Percentiles rank a stretch among this genome's conserved stretches.
These are phyloP conservation scores for Shargacucullia verbasci DNA, from an alignment of 2,888 invertebrate genomes.

Conservation along the genomic window DNA sequence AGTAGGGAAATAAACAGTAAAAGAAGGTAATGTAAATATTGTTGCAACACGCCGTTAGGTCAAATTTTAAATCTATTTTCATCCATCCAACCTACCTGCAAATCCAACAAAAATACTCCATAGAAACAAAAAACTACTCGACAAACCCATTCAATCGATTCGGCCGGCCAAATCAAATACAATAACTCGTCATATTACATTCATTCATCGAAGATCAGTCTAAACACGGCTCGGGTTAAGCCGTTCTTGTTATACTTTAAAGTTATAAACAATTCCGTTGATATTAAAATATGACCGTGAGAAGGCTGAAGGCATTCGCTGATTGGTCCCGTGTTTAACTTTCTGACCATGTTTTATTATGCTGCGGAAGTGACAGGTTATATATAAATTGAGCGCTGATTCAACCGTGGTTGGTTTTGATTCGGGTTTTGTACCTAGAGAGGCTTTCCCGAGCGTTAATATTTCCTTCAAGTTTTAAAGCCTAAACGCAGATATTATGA, in stretches of 20 bases:
- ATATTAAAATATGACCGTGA: slow-evolving; percentile 83
- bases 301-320: slow-evolving; percentile 60
- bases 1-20: too few relatives aligned
- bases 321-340: slow-evolving; percentile 60
- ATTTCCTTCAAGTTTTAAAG: too few relatives aligned
- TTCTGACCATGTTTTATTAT: slow-evolving; percentile 65
- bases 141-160: slow-evolving; percentile 47
- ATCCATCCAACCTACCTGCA: not conserved
- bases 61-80: too few relatives aligned
- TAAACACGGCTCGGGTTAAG: slow-evolving; percentile 79
- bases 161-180: slow-evolving; percentile 49
- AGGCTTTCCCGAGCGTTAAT: too few relatives aligned
- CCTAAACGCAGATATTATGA: too few relatives aligned
- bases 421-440: too few relatives aligned
- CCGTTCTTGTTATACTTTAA: slow-evolving; percentile 73
- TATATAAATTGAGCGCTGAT: slow-evolving; percentile 53
- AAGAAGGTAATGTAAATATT: too few relatives aligned
- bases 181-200: slow-evolving; percentile 68
- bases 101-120: not conserved
- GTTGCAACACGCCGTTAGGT: too few relatives aligned
- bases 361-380: slow-evolving; percentile 60
- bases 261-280: slow-evolving; percentile 77
- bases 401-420: slow-evolving; percentile 7
- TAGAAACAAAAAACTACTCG: slow-evolving; percentile 17
- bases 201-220: slow-evolving; percentile 85